Evolutionary conservation across 2,113 vertebrate genomes (phyloP).

Genomic region (Gracilinanus agilis): DNA sequence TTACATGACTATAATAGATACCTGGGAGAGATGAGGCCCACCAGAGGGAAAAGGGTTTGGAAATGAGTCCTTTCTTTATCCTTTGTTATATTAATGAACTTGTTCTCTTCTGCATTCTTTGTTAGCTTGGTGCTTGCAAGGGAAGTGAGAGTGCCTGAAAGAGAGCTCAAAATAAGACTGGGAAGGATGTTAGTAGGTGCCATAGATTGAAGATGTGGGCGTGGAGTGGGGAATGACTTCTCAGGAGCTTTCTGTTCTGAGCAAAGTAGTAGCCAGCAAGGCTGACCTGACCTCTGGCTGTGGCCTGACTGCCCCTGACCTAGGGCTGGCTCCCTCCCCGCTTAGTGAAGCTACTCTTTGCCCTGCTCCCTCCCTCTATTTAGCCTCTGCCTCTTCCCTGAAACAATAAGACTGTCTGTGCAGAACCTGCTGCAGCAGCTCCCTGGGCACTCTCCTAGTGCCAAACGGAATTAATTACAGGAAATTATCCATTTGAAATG

Average conservation of each 20-base stretch:
- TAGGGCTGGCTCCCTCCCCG: not conserved
- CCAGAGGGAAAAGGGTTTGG: not conserved
- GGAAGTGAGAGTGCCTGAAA: not conserved
- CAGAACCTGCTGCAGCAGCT: slow-evolving; percentile 1
- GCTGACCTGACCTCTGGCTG: not conserved
- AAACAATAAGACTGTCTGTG: not conserved
- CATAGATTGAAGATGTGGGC: not conserved
- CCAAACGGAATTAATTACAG: slow-evolving; percentile 42
- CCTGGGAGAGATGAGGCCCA: not conserved
- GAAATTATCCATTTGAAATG: slow-evolving; percentile 57
- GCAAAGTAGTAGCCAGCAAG: not conserved
- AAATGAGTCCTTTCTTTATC: not conserved
- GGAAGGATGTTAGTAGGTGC: not conserved
- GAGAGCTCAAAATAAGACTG: not conserved
- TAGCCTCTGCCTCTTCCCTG: not conserved
- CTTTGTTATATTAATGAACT: not conserved
- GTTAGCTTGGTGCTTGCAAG: not conserved
- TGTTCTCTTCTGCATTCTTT: not conserved
- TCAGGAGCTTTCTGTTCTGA: not conserved
- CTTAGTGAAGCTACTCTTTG: not conserved
- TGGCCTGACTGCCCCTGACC: not conserved
- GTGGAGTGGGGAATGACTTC: not conserved
- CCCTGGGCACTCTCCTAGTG: slow-evolving; percentile 15
- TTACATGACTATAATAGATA: not conserved
- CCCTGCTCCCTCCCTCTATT: not conserved